Conservation (phyloP, 2,797 vertebrate genomes). For the Lagocephalus sceleratus region DNA sequence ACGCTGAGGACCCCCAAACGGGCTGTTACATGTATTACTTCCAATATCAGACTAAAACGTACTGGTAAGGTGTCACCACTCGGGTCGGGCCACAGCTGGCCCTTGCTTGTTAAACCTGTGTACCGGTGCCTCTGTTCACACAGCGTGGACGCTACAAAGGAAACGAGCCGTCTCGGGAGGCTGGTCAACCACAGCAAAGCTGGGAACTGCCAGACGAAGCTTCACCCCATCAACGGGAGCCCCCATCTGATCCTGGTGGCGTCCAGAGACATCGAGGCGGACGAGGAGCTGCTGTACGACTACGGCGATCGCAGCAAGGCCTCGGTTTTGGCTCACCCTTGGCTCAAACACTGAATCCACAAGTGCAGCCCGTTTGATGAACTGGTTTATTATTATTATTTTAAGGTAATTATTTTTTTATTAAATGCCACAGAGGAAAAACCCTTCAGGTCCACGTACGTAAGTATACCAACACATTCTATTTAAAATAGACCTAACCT, state of each 20-base stretch:
- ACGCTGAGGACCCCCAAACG: slow-evolving; percentile 85
- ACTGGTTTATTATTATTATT: background rate
- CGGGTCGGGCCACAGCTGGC: background rate
- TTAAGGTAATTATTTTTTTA: slow-evolving; percentile 4
- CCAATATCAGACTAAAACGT: slow-evolving; percentile 87
- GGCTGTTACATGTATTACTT: slow-evolving; percentile 99
- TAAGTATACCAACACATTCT: slow-evolving; percentile 16
- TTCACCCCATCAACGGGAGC: slow-evolving; percentile 83
- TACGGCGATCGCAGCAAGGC: slow-evolving; percentile 92
- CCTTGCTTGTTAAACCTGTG: background rate
- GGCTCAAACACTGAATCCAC: slow-evolving; percentile 84
- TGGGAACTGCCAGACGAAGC: slow-evolving; percentile 92
- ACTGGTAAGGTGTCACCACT: slow-evolving; percentile 81
- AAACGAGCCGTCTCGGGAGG: slow-evolving; percentile 85
- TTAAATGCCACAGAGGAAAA: slow-evolving; percentile 4
- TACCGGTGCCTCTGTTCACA: too few relatives aligned
- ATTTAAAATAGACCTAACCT: slow-evolving; percentile 69
- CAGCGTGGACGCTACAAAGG: slow-evolving; percentile 91
- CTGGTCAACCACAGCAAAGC: slow-evolving; percentile 94
- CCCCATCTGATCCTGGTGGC: slow-evolving; percentile 95
- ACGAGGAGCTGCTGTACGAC: slow-evolving; percentile 92
- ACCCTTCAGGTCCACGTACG: slow-evolving; percentile 22
- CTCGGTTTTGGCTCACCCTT: slow-evolving; percentile 88
- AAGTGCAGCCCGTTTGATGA: slow-evolving; percentile 3
- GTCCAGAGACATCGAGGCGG: slow-evolving; percentile 81